phyloP scores from a whole-genome alignment of 2,113 vertebrate genomes.

The Argyrosomus japonicus region DNA sequence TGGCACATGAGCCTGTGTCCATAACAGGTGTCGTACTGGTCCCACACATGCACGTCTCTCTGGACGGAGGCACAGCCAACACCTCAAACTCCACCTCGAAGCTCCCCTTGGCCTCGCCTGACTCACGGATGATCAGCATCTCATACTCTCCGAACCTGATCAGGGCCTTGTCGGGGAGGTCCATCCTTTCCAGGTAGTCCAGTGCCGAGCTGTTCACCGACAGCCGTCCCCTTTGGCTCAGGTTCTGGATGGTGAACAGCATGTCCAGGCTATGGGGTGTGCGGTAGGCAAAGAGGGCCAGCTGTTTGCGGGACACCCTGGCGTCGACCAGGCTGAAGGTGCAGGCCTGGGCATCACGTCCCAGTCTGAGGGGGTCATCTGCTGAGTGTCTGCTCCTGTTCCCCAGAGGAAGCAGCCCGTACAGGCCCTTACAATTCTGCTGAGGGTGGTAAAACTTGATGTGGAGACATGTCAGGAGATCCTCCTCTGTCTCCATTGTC shows the following conservation, averaged over 20 bases:
- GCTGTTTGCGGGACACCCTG: conserved; percentile 89
- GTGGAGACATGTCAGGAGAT: conserved; percentile 86
- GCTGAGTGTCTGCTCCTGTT: conserved; percentile 73
- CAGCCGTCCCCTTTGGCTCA: conserved; percentile 88
- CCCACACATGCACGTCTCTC: conserved; percentile 76
- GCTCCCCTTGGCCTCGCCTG: conserved; percentile 85
- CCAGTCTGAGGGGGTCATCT: conserved; percentile 85
- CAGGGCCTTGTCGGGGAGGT: conserved; percentile 86
- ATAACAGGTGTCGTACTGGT: conserved; percentile 52
- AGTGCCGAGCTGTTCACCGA: conserved; percentile 81
- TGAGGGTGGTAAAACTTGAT: conserved; percentile 89
- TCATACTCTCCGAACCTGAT: conserved; percentile 90
- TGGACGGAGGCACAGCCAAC: conserved; percentile 80
- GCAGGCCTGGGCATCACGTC: conserved; percentile 86
- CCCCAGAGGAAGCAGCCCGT: conserved; percentile 77
- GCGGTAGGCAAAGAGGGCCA: conserved; percentile 87
- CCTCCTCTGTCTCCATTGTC: conserved; percentile 87
- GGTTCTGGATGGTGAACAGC: conserved; percentile 91
- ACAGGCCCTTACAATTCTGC: conserved; percentile 80
- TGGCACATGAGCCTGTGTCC: conserved; percentile 48
- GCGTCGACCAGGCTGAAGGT: conserved; percentile 83
- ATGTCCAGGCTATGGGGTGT: conserved; percentile 74
- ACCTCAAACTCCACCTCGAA: conserved; percentile 89
- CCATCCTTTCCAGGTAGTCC: conserved; percentile 87
- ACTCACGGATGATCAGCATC: conserved; percentile 84